Conservation (phyloP, 2,888 invertebrate genomes). For the Phymatocera aterrima region DNA sequence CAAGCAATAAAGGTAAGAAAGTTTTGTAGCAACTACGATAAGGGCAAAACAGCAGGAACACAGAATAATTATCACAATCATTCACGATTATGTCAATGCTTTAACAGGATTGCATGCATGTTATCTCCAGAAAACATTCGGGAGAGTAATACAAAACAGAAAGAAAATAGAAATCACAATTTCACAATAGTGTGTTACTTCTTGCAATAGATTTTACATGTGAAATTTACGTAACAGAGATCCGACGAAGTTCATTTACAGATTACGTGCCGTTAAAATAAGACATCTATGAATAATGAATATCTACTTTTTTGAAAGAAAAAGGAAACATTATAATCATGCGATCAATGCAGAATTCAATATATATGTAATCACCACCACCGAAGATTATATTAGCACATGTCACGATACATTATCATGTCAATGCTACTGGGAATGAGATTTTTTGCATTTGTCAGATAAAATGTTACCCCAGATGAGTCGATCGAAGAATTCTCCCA, state of each 20-base stretch:
- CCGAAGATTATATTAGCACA: constrained; percentile 60
- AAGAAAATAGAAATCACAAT: constrained; percentile 17
- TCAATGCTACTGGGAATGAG: constrained; percentile 66
- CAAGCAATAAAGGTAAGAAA: too few species aligned
- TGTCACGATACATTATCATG: constrained; percentile 55
- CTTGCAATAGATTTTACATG: not conserved
- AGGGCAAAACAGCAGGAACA: not conserved
- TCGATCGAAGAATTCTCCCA: constrained; percentile 85
- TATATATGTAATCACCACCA: constrained; percentile 64
- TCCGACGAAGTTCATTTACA: not conserved
- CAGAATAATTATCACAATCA: not conserved
- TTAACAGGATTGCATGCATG: not conserved
- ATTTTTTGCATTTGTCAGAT: constrained; percentile 65
- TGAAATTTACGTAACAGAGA: not conserved
- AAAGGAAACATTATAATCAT: constrained; percentile 43
- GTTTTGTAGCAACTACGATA: too few species aligned
- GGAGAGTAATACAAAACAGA: not conserved
- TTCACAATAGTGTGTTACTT: not conserved
- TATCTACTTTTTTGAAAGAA: not conserved
- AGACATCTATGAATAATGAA: constrained; percentile 20
- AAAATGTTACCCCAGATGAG: constrained; percentile 83
- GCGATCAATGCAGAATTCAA: constrained; percentile 44
- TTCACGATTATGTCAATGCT: not conserved
- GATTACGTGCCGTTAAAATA: constrained; percentile 24
- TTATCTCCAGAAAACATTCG: not conserved